phyloP scores from a whole-genome alignment of 2,113 vertebrate species.

The Morone saxatilis region DNA sequence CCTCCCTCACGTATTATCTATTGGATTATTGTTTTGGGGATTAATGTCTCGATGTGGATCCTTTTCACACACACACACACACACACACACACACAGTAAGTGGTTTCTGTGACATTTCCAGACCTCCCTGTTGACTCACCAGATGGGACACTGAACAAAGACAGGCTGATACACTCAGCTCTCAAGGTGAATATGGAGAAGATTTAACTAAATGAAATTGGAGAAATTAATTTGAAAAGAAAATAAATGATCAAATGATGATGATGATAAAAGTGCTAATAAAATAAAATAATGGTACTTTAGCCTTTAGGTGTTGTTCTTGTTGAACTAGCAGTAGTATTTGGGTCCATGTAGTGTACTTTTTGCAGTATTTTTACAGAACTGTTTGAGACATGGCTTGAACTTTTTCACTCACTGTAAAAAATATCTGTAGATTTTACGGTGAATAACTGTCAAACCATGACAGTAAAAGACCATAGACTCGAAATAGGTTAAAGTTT shows the following conservation, averaged over 20 bases:
- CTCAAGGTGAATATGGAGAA: slow-evolving; percentile 6
- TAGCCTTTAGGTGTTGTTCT: background rate
- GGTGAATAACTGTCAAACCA: too few species aligned
- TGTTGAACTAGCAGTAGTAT: background rate
- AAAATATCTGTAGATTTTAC: too few species aligned
- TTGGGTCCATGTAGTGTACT: background rate
- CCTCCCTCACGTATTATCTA: slow-evolving; percentile 50
- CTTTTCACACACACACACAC: slow-evolving; percentile 66
- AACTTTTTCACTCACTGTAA: background rate
- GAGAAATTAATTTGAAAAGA: background rate
- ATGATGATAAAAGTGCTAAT: background rate
- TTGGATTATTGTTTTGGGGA: slow-evolving; percentile 68
- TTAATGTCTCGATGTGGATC: slow-evolving; percentile 63
- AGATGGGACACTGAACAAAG: slow-evolving; percentile 53
- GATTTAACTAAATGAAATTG: background rate
- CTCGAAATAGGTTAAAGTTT: too few species aligned
- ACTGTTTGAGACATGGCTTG: background rate
- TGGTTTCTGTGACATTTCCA: slow-evolving; percentile 63
- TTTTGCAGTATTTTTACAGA: background rate
- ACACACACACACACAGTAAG: slow-evolving; percentile 63
- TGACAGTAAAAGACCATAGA: too few species aligned
- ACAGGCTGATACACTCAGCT: background rate
- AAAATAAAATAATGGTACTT: background rate
- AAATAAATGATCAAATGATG: background rate
- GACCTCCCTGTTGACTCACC: slow-evolving; percentile 59